Percentiles rank a stretch among this genome's conserved stretches.
phyloP scores from a whole-genome alignment of 2,888 invertebrate species.

The Macaria notata region DNA sequence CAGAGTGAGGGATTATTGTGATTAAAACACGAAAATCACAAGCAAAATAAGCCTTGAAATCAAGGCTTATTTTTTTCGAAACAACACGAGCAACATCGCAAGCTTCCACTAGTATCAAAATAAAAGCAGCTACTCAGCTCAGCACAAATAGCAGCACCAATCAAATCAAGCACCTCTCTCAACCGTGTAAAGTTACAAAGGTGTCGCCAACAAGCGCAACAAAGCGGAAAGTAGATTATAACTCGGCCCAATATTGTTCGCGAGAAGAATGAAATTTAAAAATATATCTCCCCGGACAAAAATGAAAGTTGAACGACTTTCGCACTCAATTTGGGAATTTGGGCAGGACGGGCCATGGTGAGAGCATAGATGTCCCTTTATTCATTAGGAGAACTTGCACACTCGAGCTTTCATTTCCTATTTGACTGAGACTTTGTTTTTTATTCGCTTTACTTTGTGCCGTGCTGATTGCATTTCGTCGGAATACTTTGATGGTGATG shows the following conservation, averaged over 20 bases:
- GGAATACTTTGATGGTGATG: background rate
- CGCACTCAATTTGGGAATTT: conserved; percentile 32
- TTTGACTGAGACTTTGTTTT: background rate
- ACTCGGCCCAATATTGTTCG: conserved; percentile 8
- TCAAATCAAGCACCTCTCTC: too few relatives aligned
- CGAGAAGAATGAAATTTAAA: conserved; percentile 26
- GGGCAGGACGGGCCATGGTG: conserved; percentile 26
- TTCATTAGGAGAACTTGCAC: conserved; percentile 25
- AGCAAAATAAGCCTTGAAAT: too few relatives aligned
- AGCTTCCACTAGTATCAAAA: too few relatives aligned
- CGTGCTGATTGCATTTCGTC: conserved; percentile 7
- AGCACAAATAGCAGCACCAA: too few relatives aligned
- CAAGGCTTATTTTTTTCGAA: too few relatives aligned
- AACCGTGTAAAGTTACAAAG: background rate
- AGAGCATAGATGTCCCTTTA: conserved; percentile 22
- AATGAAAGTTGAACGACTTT: conserved; percentile 32
- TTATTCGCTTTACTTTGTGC: conserved; percentile 3
- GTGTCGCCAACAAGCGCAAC: conserved; percentile 14
- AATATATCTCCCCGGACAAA: conserved; percentile 32
- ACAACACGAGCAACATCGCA: too few relatives aligned
- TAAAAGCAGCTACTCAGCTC: too few relatives aligned
- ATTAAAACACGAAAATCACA: too few relatives aligned
- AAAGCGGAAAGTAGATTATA: conserved; percentile 18
- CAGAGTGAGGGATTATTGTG: too few relatives aligned
- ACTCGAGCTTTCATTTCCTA: conserved; percentile 6